These are phyloP conservation scores for Cerceris ruficornis DNA, from an alignment of 2,888 invertebrate species.

Conservation along the genomic window DNA sequence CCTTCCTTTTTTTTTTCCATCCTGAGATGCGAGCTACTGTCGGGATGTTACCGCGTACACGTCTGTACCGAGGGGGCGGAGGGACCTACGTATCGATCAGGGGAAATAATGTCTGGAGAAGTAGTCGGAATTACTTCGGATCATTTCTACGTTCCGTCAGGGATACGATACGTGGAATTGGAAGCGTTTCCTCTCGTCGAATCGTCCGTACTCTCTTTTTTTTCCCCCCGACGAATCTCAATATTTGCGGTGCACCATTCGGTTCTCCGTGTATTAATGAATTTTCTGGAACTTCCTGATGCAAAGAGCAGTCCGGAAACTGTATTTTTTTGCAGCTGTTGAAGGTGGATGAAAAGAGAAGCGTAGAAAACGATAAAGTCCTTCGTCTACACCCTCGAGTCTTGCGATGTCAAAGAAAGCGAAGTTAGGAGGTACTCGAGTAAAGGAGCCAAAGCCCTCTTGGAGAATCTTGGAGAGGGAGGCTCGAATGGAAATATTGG, in stretches of 20 bases:
- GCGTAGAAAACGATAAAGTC: too few species aligned
- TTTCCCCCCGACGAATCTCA: not conserved
- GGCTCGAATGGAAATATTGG: slow-evolving; percentile 28
- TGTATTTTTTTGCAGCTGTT: too few species aligned
- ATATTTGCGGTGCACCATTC: too few species aligned
- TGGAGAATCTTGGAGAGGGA: not conserved
- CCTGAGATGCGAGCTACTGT: slow-evolving; percentile 63
- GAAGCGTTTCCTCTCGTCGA: not conserved
- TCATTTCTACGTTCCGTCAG: slow-evolving; percentile 38
- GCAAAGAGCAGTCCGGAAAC: too few species aligned
- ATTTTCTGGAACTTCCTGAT: too few species aligned
- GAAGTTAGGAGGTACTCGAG: slow-evolving; percentile 1
- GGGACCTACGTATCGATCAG: slow-evolving; percentile 66
- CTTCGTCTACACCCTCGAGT: too few species aligned
- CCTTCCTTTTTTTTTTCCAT: slow-evolving; percentile 48
- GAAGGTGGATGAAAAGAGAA: too few species aligned
- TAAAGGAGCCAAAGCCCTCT: not conserved
- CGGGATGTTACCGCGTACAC: slow-evolving; percentile 63
- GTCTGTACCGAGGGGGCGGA: slow-evolving; percentile 52
- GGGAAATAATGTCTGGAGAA: slow-evolving; percentile 53
- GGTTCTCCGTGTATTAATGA: too few species aligned
- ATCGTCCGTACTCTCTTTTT: not conserved
- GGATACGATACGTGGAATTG: slow-evolving; percentile 21
- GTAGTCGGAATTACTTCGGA: slow-evolving; percentile 53
- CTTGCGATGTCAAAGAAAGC: slow-evolving; percentile 2